Conservation (phyloP, 1,140 invertebrate species). For the Aphaenogaster rudis region DNA sequence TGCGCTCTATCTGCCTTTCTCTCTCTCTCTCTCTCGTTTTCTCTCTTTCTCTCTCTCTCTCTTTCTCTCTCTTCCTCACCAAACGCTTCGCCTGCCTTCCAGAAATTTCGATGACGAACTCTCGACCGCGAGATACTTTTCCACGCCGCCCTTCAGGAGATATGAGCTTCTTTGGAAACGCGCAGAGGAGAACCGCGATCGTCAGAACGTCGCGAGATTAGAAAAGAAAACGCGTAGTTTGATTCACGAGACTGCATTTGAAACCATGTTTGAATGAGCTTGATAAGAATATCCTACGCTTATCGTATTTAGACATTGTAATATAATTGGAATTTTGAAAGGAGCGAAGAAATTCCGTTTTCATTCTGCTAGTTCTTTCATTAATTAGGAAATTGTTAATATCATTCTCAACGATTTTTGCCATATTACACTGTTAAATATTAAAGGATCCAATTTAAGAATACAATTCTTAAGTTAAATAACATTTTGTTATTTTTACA, state of each 20-base stretch:
- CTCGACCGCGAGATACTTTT: conserved; percentile 57
- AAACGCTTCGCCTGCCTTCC: conserved; percentile 74
- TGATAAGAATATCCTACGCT: not conserved
- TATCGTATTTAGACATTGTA: not conserved
- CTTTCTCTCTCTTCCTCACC: conserved; percentile 8
- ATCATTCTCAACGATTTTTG: not conserved
- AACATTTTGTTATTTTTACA: too few relatives aligned
- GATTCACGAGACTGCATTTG: not conserved
- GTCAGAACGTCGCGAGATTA: not conserved
- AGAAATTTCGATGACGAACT: conserved; percentile 86
- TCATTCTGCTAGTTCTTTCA: not conserved
- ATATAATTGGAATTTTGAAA: not conserved
- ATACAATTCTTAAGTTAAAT: too few relatives aligned
- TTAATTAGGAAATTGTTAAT: not conserved
- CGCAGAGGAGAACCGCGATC: not conserved
- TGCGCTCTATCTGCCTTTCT: conserved; percentile 61
- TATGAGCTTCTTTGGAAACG: conserved; percentile 40
- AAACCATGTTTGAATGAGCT: not conserved
- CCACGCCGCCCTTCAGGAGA: conserved; percentile 18
- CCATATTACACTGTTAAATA: too few relatives aligned
- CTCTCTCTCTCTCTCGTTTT: not conserved
- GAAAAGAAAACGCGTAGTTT: not conserved
- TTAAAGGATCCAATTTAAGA: too few relatives aligned
- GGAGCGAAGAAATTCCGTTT: not conserved
- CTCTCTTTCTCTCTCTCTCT: conserved; percentile 19